Evolutionary conservation across 1,140 invertebrate species (phyloP), one percentile per base, ranked within the genome.

Genomic region (Atopsyche davidsoni): DNA sequence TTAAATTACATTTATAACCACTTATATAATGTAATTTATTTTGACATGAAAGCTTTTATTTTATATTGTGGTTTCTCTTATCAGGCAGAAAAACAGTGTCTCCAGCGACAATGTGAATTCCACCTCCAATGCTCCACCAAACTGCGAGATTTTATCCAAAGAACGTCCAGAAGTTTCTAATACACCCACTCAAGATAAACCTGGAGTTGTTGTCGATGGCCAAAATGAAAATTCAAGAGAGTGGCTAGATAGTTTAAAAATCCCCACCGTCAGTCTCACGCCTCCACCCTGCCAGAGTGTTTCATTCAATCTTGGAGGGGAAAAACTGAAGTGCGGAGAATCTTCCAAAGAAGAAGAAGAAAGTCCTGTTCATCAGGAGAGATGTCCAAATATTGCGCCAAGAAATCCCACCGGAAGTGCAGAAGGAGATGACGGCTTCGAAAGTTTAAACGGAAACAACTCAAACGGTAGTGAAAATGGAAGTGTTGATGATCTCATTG

Each of bases 371-470:
- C 13, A 42, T 10, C 22, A 22, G 31, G 13, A 18, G 24, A 25
- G 46, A 40, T 19, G 42, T 25, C 23, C 28, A 34, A 36, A 48
- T 24, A 18, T 34, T 14, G 24, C 14, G 1, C 28, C 47, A n/a
- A 43, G 21, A 18, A 32, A 31, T 34, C 18, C 28, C 22, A 6
- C 43, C 14, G 28, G 28, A 3, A 53, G 43, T 25, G 43, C 47
- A 14, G 66, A 64, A 46, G 86, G 87, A 35, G 87, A 90, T 62
- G 87, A 90, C 67, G 87, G 87, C 11, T 89, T 90, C 65, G 87
- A 89, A 69, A 89, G 87, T 63, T 71, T 90, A n/a, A 87, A 87
- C 63, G 83, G 85, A 11, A 87, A 87, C 63, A 84, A 81, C 53
- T 87, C 86, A 1, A 84, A 86, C 65, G 82, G 83, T 40, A 74